Percentiles rank a stretch among this genome's conserved stretches.
phyloP scores from a whole-genome alignment of 2,888 invertebrate genomes.

The Mechanitis messenoides region DNA sequence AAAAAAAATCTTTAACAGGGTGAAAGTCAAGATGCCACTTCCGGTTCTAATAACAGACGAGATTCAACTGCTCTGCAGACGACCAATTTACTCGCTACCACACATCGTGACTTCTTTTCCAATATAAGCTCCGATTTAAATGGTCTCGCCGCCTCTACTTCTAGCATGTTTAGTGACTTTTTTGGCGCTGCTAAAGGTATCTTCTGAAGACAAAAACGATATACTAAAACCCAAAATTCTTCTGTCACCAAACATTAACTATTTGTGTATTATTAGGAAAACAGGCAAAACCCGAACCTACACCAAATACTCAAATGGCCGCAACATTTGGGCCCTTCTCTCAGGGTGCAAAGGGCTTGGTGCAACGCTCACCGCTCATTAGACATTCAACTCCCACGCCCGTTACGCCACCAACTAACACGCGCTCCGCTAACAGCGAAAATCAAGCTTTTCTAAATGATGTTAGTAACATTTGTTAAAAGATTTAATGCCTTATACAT shows the following conservation, averaged over 20 bases:
- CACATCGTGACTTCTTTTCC: conserved; percentile 89
- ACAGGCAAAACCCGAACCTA: conserved; percentile 35
- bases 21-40: conserved; percentile 59
- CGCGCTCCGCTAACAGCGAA: conserved; percentile 87
- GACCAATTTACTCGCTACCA: conserved; percentile 79
- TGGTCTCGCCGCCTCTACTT: conserved; percentile 93
- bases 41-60: conserved; percentile 57
- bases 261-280: conserved; percentile 40
- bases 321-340: conserved; percentile 69
- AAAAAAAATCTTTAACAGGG: conserved; percentile 39
- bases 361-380: conserved; percentile 92
- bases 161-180: conserved; percentile 95
- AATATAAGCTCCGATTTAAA: conserved; percentile 95
- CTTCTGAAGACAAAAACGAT: conserved; percentile 23
- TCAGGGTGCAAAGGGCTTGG: conserved; percentile 86
- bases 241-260: background rate
- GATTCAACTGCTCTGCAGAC: conserved; percentile 81
- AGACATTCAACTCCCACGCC: conserved; percentile 84
- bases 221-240: background rate
- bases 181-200: conserved; percentile 86
- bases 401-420: conserved; percentile 78
- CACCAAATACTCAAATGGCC: conserved; percentile 31
- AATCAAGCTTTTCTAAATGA: conserved; percentile 97
- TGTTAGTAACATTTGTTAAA: conserved; percentile 64
- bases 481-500: too few species aligned